Conservation (phyloP, 2,113 vertebrate species). For the Cavia aperea region DNA sequence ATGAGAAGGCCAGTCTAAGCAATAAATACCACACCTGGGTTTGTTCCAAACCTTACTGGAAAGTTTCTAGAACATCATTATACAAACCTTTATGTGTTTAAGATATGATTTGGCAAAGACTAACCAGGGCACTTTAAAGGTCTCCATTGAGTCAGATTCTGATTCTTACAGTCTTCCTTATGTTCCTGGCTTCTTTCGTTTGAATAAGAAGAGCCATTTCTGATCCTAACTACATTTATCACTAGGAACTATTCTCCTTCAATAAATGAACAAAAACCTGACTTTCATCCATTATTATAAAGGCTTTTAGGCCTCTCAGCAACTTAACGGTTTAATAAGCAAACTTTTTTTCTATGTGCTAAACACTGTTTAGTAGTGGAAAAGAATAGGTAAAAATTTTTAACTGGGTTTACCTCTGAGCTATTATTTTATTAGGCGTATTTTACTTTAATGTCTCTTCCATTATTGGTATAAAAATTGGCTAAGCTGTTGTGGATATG, state of each 20-base stretch:
- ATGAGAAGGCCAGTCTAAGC: not conserved
- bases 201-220: not conserved
- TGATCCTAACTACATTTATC: not conserved
- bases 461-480: not conserved
- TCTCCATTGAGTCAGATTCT: not conserved
- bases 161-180: not conserved
- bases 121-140: not conserved
- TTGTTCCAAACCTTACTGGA: not conserved
- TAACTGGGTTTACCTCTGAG: conserved; percentile 6
- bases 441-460: not conserved
- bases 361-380: not conserved
- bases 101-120: not conserved
- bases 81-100: not conserved
- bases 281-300: not conserved
- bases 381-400: not conserved
- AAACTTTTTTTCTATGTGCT: not conserved
- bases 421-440: not conserved
- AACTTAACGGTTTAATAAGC: conserved; percentile 13
- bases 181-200: conserved; percentile 24
- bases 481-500: not conserved
- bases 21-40: not conserved
- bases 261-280: not conserved
- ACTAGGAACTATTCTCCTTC: not conserved
- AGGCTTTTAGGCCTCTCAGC: not conserved
- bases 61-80: not conserved